Conservation (phyloP, 2,888 invertebrate genomes). For the Drosophila recens region DNA sequence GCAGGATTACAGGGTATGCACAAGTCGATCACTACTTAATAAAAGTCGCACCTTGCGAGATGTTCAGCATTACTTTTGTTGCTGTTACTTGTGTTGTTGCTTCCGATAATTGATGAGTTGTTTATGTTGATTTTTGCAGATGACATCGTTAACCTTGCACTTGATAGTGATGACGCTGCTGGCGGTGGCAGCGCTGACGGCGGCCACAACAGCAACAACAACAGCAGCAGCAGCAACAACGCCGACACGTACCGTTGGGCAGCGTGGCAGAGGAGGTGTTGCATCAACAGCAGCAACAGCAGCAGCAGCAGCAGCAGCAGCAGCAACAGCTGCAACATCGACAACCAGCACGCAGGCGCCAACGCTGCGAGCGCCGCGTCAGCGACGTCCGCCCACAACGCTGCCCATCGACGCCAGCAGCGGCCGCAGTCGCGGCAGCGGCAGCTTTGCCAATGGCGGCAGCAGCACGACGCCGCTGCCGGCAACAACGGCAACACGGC, state of each 20-base stretch:
- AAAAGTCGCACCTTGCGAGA: no score
- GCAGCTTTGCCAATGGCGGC: slow-evolving; percentile 23
- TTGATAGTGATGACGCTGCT: slow-evolving; percentile 80
- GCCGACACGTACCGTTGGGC: slow-evolving; percentile 33
- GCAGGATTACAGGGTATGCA: background rate
- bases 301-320: slow-evolving; percentile 78
- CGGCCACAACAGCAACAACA: slow-evolving; percentile 39
- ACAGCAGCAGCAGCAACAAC: slow-evolving; percentile 33
- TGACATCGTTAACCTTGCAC: slow-evolving; percentile 85
- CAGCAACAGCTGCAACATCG: slow-evolving; percentile 70
- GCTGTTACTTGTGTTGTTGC: background rate
- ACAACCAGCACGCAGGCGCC: slow-evolving; percentile 84
- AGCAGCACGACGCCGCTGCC: slow-evolving; percentile 59
- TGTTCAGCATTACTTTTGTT: background rate
- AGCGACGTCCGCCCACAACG: slow-evolving; percentile 75
- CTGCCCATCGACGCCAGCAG: slow-evolving; percentile 52
- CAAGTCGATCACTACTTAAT: background rate
- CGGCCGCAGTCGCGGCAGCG: slow-evolving; percentile 33
- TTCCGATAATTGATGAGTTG: background rate
- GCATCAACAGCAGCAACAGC: slow-evolving; percentile 65
- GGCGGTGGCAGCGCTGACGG: slow-evolving; percentile 41
- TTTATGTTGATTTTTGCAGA: slow-evolving; percentile 46
- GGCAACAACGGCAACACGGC: slow-evolving; percentile 49
- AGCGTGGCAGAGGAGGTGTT: slow-evolving; percentile 56
- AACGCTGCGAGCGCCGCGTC: slow-evolving; percentile 84